These are phyloP conservation scores for Rhorus exstirpatorius DNA, from an alignment of 2,888 invertebrate species.

Conservation along the genomic window DNA sequence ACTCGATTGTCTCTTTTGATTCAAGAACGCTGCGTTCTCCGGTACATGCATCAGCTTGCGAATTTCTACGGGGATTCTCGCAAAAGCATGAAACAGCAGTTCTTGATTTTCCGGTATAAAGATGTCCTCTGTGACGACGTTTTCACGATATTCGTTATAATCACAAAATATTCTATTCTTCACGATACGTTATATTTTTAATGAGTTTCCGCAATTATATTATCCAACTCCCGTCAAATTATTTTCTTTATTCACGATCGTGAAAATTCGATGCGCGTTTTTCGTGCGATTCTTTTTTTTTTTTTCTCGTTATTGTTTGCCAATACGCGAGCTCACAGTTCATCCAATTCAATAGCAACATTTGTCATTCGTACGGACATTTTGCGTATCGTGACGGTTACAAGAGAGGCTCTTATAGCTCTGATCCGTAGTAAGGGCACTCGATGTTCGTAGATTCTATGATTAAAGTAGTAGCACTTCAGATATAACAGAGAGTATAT, in stretches of 20 bases:
- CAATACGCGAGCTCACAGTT: neutral
- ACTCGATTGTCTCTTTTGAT: too few species aligned
- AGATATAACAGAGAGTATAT: conserved; percentile 5
- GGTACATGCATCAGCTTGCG: too few species aligned
- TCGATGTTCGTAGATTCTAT: conserved; percentile 18
- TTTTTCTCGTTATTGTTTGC: neutral
- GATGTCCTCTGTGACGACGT: too few species aligned
- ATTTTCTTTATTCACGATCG: neutral
- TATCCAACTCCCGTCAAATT: too few species aligned
- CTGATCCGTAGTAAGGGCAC: conserved; percentile 2
- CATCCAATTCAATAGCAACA: neutral
- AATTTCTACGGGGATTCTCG: too few species aligned
- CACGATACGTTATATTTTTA: too few species aligned
- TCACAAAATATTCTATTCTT: too few species aligned
- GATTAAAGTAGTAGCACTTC: conserved; percentile 21
- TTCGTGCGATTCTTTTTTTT: neutral
- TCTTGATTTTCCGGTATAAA: too few species aligned
- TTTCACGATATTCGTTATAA: too few species aligned
- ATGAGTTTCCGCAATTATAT: too few species aligned
- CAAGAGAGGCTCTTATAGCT: conserved; percentile 12
- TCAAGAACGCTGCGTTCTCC: too few species aligned
- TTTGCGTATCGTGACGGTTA: conserved; percentile 18
- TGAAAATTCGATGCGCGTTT: neutral
- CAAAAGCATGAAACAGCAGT: too few species aligned
- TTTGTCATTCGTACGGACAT: neutral